Evolutionary conservation across 2,888 invertebrate species (phyloP), one percentile per base, ranked within the genome.

Genomic region (Andricus curvator): DNA sequence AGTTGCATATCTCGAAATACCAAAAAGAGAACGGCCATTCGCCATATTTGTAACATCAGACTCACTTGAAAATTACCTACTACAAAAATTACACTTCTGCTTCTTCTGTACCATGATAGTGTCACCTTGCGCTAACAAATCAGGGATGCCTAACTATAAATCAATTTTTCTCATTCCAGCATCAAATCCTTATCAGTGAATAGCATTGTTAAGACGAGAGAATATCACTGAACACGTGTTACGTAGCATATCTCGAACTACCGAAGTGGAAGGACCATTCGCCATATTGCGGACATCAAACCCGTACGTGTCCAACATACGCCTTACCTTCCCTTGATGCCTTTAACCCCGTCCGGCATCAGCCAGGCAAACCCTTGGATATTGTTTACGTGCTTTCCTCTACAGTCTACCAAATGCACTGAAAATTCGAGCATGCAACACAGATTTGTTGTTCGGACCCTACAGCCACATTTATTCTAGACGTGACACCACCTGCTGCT

Each of bases 221-320:
- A 1, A 25, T 25, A 70, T 51, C 4, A 48, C 20, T 20, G 33
- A 51, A 60, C 56, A 74, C 11, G n/a, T 74, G 51, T 74, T 56
- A 33, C 56, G 2, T 5, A n/a, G n/a, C 33, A 74, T 51, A 29
- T 74, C 56, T 37, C 33, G 51, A 33, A 74, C n/a, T 8, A 17
- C 17, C 29, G 41, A 20, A 44, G 29, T 37, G 22, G 77, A 81
- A 67, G 77, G 78, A 67, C 33, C 64, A 76, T 81, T 84, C 81
- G 85, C 84, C 84, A 86, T 87, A 87, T 86, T 86, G 85, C 81
- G 81, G 84, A 84, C 84, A 86, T 87, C 86, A 87, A 87, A 85
- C 84, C 80, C 56, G 85, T 86, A 87, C 87, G 87, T 87, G 87
- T 85, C 81, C 85, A 81, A 86, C 85, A 86, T 86, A 85, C 80